Evolutionary conservation across 2,113 vertebrate genomes (phyloP), one percentile per base, ranked within the genome.

Genomic region (Spheniscus mendiculus): DNA sequence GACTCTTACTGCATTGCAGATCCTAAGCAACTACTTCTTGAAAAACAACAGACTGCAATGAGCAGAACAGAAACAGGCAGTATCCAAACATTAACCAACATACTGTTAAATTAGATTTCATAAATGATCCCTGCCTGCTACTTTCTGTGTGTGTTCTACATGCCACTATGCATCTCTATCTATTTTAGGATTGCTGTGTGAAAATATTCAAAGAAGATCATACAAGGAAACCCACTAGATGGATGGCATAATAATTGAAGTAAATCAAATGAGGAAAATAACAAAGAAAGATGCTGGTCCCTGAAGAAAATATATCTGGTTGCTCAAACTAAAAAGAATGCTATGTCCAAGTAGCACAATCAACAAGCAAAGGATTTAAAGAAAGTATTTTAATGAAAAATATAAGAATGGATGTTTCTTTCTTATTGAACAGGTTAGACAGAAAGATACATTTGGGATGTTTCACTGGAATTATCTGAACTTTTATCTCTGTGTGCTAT

Each of bases 1-100:
- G 5, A 83, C 53, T 97, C 76, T 83, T 95, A 76, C 96, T 98
- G 97, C 97, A 98, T 94, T 98, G 97, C 97, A 97, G 97, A 95
- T 96, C 89, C 84, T 76, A 70, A 92, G 93, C 79, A 94, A 65
- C 71, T 80, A 62, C 79, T 96, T 91, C 52, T 72, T 91, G 87
- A 85, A 80, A 97, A 97, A 96, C 89, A 91, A 66, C 84, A 97
- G 93, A 96, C 93, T 97, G 96, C 96, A 95, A 96, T 23, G 63
- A 96, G 72, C 82, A 96, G 79, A 66, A 81, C 10, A 87, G 87
- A 94, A 81, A 76, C 89, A 96, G 76, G 67, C 97, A 96, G 38
- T 65, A 88, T 83, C 45, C 36, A 62, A 96, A 95, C 69, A 95
- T 83, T 96, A 95, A 94, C 70, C 92, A 97, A 93, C 2, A 0